These are phyloP conservation scores for Urocitellus parryii DNA, from an alignment of 2,113 vertebrate species.

Conservation along the genomic window DNA sequence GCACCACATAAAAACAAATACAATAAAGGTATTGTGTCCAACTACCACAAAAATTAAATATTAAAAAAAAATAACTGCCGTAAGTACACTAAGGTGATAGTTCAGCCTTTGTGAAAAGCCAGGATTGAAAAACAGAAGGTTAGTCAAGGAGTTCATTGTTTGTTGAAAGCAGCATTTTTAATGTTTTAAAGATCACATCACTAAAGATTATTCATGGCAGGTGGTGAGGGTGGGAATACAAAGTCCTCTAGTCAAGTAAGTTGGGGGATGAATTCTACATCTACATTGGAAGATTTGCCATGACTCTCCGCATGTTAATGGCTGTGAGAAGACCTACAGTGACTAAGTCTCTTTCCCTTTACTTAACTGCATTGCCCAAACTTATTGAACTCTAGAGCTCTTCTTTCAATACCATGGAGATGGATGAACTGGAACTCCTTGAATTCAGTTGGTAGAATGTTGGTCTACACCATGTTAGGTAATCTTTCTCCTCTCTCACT, in stretches of 20 bases:
- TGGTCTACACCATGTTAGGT: background rate
- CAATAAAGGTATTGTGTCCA: too few species aligned
- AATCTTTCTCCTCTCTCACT: background rate
- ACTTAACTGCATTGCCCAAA: background rate
- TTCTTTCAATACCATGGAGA: background rate
- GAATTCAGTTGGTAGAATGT: background rate
- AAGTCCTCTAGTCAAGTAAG: background rate
- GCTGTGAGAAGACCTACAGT: background rate
- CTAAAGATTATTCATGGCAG: background rate
- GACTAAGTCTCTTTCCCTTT: conserved; percentile 41
- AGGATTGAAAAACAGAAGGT: background rate
- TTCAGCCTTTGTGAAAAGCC: background rate
- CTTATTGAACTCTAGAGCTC: background rate
- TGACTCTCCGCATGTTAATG: background rate
- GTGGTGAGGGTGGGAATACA: background rate
- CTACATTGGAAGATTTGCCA: background rate
- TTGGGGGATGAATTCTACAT: background rate
- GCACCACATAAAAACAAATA: too few species aligned
- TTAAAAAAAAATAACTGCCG: too few species aligned
- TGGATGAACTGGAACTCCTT: background rate
- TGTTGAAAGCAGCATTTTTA: background rate
- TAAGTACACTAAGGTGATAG: background rate
- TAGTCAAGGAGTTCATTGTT: background rate
- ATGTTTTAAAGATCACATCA: background rate
- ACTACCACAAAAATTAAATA: too few species aligned